These are phyloP conservation scores for Hylaeus anthracinus DNA, from an alignment of 1,140 invertebrate genomes.

Conservation along the genomic window DNA sequence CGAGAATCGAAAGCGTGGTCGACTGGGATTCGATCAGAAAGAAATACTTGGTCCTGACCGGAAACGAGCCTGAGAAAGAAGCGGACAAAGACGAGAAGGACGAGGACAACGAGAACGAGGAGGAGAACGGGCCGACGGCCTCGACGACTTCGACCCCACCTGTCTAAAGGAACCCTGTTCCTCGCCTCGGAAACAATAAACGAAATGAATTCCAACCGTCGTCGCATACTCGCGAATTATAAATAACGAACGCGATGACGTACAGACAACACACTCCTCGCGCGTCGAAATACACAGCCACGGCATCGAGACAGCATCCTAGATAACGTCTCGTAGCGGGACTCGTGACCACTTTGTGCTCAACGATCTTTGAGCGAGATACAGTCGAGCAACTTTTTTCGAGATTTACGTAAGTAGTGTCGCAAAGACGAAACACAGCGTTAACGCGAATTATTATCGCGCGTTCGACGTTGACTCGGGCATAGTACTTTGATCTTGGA, in stretches of 20 bases:
- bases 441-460: neutral
- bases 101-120: conserved; percentile 78
- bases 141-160: conserved; percentile 69
- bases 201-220: neutral
- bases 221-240: conserved; percentile 2
- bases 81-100: conserved; percentile 81
- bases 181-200: conserved; percentile 25
- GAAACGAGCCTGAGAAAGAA: conserved; percentile 85
- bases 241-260: neutral
- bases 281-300: neutral
- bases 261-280: neutral
- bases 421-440: conserved; percentile 4
- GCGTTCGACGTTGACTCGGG: conserved; percentile 15
- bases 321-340: conserved; percentile 29
- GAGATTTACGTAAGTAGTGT: conserved; percentile 39
- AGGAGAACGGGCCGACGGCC: conserved; percentile 70
- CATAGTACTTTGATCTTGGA: conserved; percentile 1
- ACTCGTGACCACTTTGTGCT: neutral
- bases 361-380: neutral
- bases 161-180: conserved; percentile 57
- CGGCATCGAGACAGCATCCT: neutral
- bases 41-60: conserved; percentile 90
- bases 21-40: conserved; percentile 95
- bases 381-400: neutral
- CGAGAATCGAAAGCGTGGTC: conserved; percentile 92